These are phyloP conservation scores for Margaritifera margaritifera DNA, from an alignment of 2,888 invertebrate species.

Conservation along the genomic window DNA sequence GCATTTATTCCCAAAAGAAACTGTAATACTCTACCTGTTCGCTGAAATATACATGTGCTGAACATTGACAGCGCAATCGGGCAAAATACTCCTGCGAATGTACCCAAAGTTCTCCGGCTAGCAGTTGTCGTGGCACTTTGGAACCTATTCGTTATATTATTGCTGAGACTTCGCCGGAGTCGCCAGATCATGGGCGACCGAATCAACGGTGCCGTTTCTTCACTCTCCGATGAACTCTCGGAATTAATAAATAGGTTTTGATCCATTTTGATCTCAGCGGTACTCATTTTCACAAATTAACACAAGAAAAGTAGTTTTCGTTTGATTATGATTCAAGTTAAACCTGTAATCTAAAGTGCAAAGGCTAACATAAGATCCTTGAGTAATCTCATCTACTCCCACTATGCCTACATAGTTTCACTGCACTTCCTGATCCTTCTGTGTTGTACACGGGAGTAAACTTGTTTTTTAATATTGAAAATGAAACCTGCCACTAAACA, in stretches of 20 bases:
- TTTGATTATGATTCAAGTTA: too few species aligned
- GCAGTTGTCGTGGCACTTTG: neutral
- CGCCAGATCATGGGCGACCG: conserved; percentile 36
- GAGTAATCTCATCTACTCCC: too few species aligned
- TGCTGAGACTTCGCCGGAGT: conserved; percentile 36
- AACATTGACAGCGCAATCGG: conserved; percentile 99
- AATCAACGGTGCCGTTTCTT: conserved; percentile 20
- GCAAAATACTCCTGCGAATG: conserved; percentile 97
- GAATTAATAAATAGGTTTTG: neutral
- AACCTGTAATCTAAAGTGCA: too few species aligned
- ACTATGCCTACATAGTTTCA: too few species aligned
- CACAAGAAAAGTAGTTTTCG: too few species aligned
- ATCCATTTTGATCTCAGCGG: neutral
- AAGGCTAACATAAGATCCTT: too few species aligned
- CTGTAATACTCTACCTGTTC: conserved; percentile 73
- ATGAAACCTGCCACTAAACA: too few species aligned
- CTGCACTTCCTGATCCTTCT: too few species aligned
- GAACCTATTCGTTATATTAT: neutral
- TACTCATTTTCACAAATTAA: too few species aligned
- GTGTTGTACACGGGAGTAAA: too few species aligned
- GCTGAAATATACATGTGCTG: conserved; percentile 96
- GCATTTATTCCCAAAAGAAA: too few species aligned
- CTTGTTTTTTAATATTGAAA: too few species aligned
- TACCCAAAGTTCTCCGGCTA: conserved; percentile 78
- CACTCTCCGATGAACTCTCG: neutral